phyloP scores from a whole-genome alignment of 2,797 vertebrate genomes.

The Xenops minutus region DNA sequence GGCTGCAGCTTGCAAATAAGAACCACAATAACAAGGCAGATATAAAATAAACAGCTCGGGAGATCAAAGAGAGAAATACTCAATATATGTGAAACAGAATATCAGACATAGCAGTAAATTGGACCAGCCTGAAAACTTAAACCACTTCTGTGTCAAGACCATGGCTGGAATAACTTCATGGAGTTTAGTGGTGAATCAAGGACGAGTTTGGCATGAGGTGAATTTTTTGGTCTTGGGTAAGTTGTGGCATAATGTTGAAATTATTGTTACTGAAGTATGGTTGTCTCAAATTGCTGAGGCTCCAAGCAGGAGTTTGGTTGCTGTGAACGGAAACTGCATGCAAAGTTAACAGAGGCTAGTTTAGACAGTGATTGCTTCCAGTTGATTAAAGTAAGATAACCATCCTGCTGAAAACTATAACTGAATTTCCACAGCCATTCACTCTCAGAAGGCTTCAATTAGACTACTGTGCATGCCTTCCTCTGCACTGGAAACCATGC shows the following conservation, averaged over 20 bases:
- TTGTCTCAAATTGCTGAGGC: constrained; percentile 33
- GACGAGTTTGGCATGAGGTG: neutral
- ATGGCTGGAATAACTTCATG: neutral
- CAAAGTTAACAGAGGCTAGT: neutral
- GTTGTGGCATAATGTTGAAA: constrained; percentile 35
- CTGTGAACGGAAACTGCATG: constrained; percentile 6
- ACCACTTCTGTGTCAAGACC: neutral
- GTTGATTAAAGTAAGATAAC: constrained; percentile 46
- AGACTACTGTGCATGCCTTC: constrained; percentile 38
- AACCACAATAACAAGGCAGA: constrained; percentile 28
- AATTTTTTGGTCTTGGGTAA: constrained; percentile 30
- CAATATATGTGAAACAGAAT: neutral
- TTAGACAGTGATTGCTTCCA: constrained; percentile 32
- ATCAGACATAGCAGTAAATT: neutral
- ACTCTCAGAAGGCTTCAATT: constrained; percentile 48
- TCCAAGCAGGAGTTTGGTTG: constrained; percentile 27
- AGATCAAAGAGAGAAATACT: constrained; percentile 12
- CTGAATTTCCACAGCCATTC: constrained; percentile 40
- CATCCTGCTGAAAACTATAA: constrained; percentile 34
- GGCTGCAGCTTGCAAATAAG: constrained; percentile 36
- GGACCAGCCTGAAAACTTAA: constrained; percentile 4
- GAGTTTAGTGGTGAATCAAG: constrained; percentile 25
- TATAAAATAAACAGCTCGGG: constrained; percentile 38
- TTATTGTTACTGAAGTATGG: constrained; percentile 35
- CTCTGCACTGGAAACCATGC: neutral